These are phyloP conservation scores for Drepana falcataria DNA, from an alignment of 2,888 invertebrate genomes.

Conservation along the genomic window DNA sequence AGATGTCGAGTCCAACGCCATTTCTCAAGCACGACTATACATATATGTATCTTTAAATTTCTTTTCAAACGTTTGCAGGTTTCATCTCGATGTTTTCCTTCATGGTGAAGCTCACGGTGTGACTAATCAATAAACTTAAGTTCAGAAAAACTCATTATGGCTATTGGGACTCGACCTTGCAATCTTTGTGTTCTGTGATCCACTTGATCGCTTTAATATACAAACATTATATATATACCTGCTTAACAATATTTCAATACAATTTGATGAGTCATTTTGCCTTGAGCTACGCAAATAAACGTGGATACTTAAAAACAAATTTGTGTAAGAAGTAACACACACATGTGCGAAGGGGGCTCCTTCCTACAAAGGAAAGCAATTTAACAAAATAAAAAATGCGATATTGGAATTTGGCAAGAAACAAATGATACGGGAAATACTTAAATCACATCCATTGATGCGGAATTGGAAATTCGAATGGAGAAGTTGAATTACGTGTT, in stretches of 20 bases:
- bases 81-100: no score
- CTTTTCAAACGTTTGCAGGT: no score
- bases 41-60: no score
- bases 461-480: slow-evolving; percentile 55
- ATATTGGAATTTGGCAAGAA: slow-evolving; percentile 59
- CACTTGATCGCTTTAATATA: no score
- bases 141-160: no score
- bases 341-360: slow-evolving; percentile 58
- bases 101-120: no score
- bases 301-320: slow-evolving; percentile 72
- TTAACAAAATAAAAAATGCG: slow-evolving; percentile 73
- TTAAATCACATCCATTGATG: slow-evolving; percentile 73
- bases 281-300: slow-evolving; percentile 70
- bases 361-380: slow-evolving; percentile 73
- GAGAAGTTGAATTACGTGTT: slow-evolving; percentile 6
- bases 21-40: no score
- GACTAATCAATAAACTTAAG: no score
- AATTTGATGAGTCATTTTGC: slow-evolving; percentile 60
- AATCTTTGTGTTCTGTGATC: no score
- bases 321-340: slow-evolving; percentile 54
- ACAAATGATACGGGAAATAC: slow-evolving; percentile 76
- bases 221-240: no score
- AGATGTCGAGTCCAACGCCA: no score
- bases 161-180: no score
- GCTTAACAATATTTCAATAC: slow-evolving; percentile 11